A percentile compares a stretch with the other conserved stretches of the same genome.
Conservation (phyloP, 2,113 vertebrate species). For the Melanostigma gelatinosum region DNA sequence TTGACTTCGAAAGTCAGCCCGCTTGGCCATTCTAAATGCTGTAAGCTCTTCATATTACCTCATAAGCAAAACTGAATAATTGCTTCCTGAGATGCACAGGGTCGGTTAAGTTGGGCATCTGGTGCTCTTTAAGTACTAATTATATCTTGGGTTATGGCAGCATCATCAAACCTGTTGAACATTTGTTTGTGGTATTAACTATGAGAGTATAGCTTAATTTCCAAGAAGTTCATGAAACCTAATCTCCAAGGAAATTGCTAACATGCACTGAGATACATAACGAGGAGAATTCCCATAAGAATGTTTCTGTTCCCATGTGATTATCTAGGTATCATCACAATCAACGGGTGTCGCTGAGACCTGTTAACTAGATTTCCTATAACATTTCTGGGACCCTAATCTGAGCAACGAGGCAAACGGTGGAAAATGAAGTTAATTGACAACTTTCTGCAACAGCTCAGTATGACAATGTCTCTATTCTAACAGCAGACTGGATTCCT, state of each 20-base stretch:
- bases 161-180: slow-evolving; percentile 23
- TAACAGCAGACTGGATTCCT: not conserved
- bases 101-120: slow-evolving; percentile 28
- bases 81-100: slow-evolving; percentile 28
- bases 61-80: slow-evolving; percentile 34
- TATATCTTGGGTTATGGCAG: slow-evolving; percentile 28
- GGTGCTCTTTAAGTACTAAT: slow-evolving; percentile 43
- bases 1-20: not conserved
- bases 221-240: slow-evolving; percentile 26
- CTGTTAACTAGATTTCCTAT: slow-evolving; percentile 11
- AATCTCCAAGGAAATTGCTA: slow-evolving; percentile 30
- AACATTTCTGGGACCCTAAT: not conserved
- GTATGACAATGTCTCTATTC: not conserved
- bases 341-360: not conserved
- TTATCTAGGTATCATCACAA: not conserved
- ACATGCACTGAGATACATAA: slow-evolving; percentile 12
- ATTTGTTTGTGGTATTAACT: too few species aligned
- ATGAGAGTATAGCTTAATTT: not conserved
- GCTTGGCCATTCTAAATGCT: not conserved
- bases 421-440: not conserved
- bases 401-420: not conserved
- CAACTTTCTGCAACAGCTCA: not conserved
- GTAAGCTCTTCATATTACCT: slow-evolving; percentile 26
- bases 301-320: not conserved
- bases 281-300: not conserved